Base-by-base conservation (phyloP, 1,140 invertebrate species). In the Atta cephalotes region DNA sequence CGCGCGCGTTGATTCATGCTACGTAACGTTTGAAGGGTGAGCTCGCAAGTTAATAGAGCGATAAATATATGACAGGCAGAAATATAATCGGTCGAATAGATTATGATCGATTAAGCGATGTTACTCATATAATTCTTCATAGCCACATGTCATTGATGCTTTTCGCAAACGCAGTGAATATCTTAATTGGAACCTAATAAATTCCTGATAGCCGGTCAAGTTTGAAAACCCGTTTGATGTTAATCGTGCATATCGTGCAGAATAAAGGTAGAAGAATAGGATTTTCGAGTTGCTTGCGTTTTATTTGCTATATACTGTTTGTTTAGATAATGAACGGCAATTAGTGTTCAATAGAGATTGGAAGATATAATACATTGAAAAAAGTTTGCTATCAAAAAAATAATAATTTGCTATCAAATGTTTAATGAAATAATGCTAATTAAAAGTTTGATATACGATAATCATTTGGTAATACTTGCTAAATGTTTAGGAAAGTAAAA, bases 51-150 rank as follows among this genome's bases (percentile, higher is more conserved):
- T 85, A 86, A 80, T 72, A 78, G 62, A 79, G 87, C 71, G 51
- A 88, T 80, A 86, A 84, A 86, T 86, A 80, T 86, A 72, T 51
- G 78, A 81, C 31, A 16, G 21, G 10, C 21, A 79, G 66, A 81
- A 81, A 72, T 81, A 51, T 70, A 81, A 81, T 81, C 79, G 79
- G 51, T 56, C 31, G 65, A 58, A 70, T 45, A 81, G 79, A 81
- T 79, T 79, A 65, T 88, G 71, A 86, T 65, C 45, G 28, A 9
- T 45, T 79, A 77, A n/a, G 60, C 21, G n/a, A 45, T 21, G 65
- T 45, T 58, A 16, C 49, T 10, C 45, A 31, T 80, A 63, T 80
- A 63, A 80, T 70, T 68, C 16, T 31, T 58, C 35, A 45, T 39
- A 72, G 35, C 66, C 66, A 10, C 79, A 51, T 81, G 79, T 21